These are phyloP conservation scores for Nyctalus aviator DNA, from an alignment of 2,797 vertebrate species.

Conservation along the genomic window DNA sequence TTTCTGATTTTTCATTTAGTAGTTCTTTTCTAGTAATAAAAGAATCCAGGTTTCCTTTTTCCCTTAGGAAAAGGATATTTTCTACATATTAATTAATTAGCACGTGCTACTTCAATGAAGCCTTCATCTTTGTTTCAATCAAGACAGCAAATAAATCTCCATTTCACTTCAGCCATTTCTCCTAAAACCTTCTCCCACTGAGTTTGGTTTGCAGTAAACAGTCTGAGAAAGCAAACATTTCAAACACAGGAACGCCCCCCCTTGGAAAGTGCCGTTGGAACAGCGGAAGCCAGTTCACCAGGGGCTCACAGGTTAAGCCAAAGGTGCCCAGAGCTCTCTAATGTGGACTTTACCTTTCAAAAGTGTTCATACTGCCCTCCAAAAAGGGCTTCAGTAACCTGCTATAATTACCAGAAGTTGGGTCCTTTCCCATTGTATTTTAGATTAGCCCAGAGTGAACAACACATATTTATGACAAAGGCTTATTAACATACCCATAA, in stretches of 20 bases:
- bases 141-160: constrained; percentile 75
- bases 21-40: constrained; percentile 61
- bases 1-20: constrained; percentile 69
- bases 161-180: constrained; percentile 75
- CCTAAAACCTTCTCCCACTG: constrained; percentile 70
- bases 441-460: background rate
- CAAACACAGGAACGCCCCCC: background rate
- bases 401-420: background rate
- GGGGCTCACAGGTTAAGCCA: background rate
- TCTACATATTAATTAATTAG: constrained; percentile 79
- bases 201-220: constrained; percentile 56
- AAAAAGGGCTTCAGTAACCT: background rate
- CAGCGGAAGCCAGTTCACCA: background rate
- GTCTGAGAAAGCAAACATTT: constrained; percentile 65
- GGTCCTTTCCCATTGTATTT: background rate
- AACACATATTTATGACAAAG: background rate
- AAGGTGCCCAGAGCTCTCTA: background rate
- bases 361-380: background rate
- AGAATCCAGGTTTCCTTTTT: constrained; percentile 65
- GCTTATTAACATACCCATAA: background rate
- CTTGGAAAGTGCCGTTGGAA: background rate
- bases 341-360: background rate
- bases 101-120: constrained; percentile 72
- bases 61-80: constrained; percentile 68
- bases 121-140: constrained; percentile 80